Evolutionary conservation across 2,113 vertebrate genomes (phyloP), one percentile per base, ranked within the genome.

Genomic region (Tachycineta bicolor): DNA sequence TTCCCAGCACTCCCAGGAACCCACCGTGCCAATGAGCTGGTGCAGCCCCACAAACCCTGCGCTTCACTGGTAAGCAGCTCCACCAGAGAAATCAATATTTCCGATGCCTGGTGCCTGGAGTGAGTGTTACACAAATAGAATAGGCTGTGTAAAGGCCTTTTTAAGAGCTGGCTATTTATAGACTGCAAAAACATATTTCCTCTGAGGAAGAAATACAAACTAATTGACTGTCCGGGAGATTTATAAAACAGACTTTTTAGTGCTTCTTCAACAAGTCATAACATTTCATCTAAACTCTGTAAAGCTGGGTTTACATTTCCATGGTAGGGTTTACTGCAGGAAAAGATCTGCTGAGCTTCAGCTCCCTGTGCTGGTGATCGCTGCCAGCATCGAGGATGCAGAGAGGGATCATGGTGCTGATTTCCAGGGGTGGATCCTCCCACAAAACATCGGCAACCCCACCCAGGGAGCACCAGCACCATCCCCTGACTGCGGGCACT

Each of bases 141-240:
- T 24, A 41, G 73, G 71, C 77, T 56, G 53, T 9, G n/a, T 56
- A 55, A 90, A 84, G 60, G 69, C 26, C 76, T 67, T 74, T 79
- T 64, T 47, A 80, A 73, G 50, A 83, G 79, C 64, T 85, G 55
- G 71, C 53, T 89, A 67, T 93, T 89, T 94, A 93, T 73, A 90
- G 75, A 55, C 59, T 87, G 44, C 59, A 83, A 84, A 95, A 90
- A 87, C 44, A 10, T 3, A 69, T 92, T 81, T 63, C 87, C 52
- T 80, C 49, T 41, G 86, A 83, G 74, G 33, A 67, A 67, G 49
- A 89, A 73, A 39, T 29, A 37, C 10, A 43, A 93, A 91, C 86
- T 96, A 88, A 94, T 70, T 92, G 80, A 31, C 41, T 73, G 87
- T 63, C 83, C 64, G 14, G 80, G 43, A 91, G 89, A 70, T 96